phyloP scores from a whole-genome alignment of 2,888 invertebrate species.

The Dryococelus australis region DNA sequence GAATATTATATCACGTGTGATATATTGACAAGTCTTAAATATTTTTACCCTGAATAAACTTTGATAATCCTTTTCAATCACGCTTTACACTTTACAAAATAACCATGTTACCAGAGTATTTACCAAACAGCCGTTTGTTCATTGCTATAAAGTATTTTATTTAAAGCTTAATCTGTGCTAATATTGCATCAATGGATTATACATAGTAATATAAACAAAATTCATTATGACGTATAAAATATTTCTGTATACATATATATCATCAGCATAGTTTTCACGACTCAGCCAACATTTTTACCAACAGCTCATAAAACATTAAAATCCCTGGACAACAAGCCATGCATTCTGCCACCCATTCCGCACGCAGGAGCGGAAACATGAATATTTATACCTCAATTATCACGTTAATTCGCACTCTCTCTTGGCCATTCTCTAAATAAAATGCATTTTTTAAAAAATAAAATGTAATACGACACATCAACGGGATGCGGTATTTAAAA shows the following conservation, averaged over 20 bases:
- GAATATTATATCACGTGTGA: no score
- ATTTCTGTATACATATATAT: background rate
- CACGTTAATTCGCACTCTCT: background rate
- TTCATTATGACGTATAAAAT: no score
- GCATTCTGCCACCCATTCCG: background rate
- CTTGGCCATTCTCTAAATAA: no score
- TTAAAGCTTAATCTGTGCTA: background rate
- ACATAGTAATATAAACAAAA: background rate
- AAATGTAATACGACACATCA: no score
- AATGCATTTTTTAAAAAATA: no score
- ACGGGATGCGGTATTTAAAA: no score
- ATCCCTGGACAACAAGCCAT: background rate
- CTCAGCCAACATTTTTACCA: background rate
- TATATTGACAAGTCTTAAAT: no score
- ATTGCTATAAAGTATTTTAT: background rate
- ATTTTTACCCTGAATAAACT: no score
- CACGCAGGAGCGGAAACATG: background rate
- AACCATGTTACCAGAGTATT: no score
- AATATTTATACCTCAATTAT: background rate
- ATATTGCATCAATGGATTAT: background rate
- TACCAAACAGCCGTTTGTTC: no score
- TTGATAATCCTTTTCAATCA: no score
- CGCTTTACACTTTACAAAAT: no score
- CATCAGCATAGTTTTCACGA: background rate
- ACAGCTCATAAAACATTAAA: background rate